These are phyloP conservation scores for Albula glossodonta DNA, from an alignment of 2,113 vertebrate genomes.

Conservation along the genomic window DNA sequence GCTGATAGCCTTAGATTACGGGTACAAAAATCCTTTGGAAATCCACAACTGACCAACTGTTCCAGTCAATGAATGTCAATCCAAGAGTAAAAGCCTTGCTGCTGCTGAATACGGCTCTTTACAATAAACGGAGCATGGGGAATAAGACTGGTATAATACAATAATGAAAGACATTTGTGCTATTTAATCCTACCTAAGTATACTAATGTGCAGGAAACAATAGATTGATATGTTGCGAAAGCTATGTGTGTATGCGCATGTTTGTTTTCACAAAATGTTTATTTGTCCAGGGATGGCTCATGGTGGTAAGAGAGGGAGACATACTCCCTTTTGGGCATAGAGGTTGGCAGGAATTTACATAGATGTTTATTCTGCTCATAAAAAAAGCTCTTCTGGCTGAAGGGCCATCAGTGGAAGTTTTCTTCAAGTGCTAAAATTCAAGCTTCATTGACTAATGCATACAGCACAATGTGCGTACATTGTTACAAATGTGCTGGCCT, in stretches of 20 bases:
- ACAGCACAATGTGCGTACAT: too few relatives aligned
- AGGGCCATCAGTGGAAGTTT: background rate
- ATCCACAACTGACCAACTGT: background rate
- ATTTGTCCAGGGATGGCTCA: too few relatives aligned
- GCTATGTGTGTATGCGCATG: background rate
- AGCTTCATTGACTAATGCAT: too few relatives aligned
- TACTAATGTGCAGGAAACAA: background rate
- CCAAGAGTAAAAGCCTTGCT: constrained; percentile 5
- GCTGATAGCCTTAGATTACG: background rate
- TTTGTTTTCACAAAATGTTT: too few relatives aligned
- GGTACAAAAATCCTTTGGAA: background rate
- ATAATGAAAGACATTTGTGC: background rate
- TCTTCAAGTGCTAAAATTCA: too few relatives aligned
- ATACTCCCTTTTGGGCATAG: background rate
- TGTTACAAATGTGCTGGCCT: too few relatives aligned
- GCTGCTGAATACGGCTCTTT: constrained; percentile 14
- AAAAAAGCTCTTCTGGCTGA: background rate
- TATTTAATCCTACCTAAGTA: constrained; percentile 1
- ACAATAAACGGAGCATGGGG: background rate
- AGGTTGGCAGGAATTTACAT: background rate
- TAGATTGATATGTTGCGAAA: background rate
- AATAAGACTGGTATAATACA: background rate
- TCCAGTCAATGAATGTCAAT: background rate
- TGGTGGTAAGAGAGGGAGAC: background rate
- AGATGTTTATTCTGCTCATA: background rate